These are phyloP conservation scores for Psittacula echo DNA, from an alignment of 2,797 vertebrate genomes.

Conservation along the genomic window DNA sequence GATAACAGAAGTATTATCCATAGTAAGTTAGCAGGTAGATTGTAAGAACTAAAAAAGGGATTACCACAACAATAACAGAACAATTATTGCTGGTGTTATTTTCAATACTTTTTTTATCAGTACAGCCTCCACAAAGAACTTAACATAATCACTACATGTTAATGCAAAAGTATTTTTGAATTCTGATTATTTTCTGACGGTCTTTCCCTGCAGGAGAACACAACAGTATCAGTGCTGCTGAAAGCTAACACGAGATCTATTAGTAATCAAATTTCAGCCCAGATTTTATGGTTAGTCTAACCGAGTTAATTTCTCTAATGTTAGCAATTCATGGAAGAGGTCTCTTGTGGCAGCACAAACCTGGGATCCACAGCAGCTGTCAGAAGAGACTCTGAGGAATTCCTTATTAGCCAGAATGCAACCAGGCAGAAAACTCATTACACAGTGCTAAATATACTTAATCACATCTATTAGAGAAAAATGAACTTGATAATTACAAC, in stretches of 20 bases:
- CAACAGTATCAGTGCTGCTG: not conserved
- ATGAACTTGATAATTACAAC: conserved; percentile 86
- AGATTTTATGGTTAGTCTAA: conserved; percentile 84
- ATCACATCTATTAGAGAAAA: conserved; percentile 96
- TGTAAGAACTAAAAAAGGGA: not conserved
- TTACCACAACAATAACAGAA: not conserved
- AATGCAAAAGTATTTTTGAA: not conserved
- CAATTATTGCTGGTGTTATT: not conserved
- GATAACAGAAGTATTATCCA: conserved; percentile 23
- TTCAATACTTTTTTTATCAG: not conserved
- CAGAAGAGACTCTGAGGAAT: conserved; percentile 83
- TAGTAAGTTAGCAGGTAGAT: not conserved
- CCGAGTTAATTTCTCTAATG: conserved; percentile 84
- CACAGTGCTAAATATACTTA: conserved; percentile 98
- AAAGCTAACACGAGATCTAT: conserved; percentile 68
- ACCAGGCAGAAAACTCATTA: conserved; percentile 99
- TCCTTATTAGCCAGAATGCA: conserved; percentile 96
- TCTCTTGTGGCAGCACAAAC: conserved; percentile 73
- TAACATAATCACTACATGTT: not conserved
- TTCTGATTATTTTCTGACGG: not conserved
- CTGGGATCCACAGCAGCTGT: conserved; percentile 83
- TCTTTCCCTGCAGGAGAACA: not conserved
- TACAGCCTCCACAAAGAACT: not conserved
- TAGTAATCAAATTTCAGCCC: conserved; percentile 83
- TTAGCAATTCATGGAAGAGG: conserved; percentile 76